Conservation (phyloP, 2,888 invertebrate species). For the Sympetrum striolatum region DNA sequence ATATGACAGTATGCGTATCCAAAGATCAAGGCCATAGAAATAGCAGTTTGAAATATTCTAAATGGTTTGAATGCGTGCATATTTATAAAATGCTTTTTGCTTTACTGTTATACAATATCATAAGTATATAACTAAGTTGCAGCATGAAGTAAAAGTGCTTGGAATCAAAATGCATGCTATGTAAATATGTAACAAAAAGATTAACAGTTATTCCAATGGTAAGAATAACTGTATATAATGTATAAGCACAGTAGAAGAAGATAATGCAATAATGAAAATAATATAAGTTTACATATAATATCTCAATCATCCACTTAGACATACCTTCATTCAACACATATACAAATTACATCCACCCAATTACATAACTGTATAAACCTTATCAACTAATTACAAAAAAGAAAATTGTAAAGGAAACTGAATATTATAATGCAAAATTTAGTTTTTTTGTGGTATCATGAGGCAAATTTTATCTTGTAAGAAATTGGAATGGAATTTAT, state of each 20-base stretch:
- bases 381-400: too few relatives aligned
- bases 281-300: constrained; percentile 13
- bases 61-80: background rate
- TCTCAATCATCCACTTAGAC: background rate
- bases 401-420: too few relatives aligned
- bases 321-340: too few relatives aligned
- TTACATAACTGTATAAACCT: too few relatives aligned
- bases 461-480: too few relatives aligned
- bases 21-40: background rate
- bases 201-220: constrained; percentile 1
- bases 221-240: constrained; percentile 49
- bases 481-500: too few relatives aligned
- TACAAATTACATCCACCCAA: too few relatives aligned
- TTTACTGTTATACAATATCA: too few relatives aligned
- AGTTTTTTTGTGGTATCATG: too few relatives aligned
- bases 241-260: background rate
- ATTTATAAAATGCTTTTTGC: background rate
- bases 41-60: background rate
- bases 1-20: background rate
- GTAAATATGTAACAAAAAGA: background rate
- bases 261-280: background rate
- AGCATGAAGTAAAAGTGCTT: background rate
- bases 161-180: background rate
- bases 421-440: too few relatives aligned
- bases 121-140: background rate